phyloP scores from a whole-genome alignment of 2,113 vertebrate species.

The Mellivora capensis region DNA sequence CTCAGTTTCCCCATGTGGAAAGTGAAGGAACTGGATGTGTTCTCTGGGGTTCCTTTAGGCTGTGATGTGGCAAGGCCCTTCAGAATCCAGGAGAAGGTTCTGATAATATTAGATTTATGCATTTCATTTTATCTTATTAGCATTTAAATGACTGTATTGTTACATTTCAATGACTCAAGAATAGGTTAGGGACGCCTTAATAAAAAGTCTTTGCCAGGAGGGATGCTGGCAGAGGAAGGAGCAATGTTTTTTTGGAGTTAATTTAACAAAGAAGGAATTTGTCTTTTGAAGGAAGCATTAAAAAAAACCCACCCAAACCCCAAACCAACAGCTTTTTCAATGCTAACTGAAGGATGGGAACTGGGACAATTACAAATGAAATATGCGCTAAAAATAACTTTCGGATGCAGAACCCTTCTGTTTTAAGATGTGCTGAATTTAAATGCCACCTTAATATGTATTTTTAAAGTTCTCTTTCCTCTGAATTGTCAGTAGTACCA shows the following conservation, averaged over 20 bases:
- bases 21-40: neutral
- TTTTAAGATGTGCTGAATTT: constrained; percentile 66
- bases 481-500: constrained; percentile 3
- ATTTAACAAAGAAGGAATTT: constrained; percentile 53
- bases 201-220: constrained; percentile 51
- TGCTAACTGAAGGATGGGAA: constrained; percentile 29
- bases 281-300: constrained; percentile 62
- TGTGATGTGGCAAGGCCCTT: neutral
- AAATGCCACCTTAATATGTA: constrained; percentile 59
- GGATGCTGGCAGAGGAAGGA: neutral
- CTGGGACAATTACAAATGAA: constrained; percentile 57
- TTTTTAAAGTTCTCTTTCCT: constrained; percentile 56
- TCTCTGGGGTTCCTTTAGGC: neutral
- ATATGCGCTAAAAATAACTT: constrained; percentile 66
- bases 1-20: neutral
- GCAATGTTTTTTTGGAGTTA: neutral
- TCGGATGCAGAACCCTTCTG: constrained; percentile 52
- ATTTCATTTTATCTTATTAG: constrained; percentile 60
- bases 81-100: constrained; percentile 34
- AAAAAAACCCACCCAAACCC: neutral
- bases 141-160: constrained; percentile 67
- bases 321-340: constrained; percentile 55
- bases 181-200: constrained; percentile 50
- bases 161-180: constrained; percentile 49
- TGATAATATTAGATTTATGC: constrained; percentile 43